Base-by-base conservation (phyloP, 2,888 invertebrate species). In the Prosopocoilus inquinatus region DNA sequence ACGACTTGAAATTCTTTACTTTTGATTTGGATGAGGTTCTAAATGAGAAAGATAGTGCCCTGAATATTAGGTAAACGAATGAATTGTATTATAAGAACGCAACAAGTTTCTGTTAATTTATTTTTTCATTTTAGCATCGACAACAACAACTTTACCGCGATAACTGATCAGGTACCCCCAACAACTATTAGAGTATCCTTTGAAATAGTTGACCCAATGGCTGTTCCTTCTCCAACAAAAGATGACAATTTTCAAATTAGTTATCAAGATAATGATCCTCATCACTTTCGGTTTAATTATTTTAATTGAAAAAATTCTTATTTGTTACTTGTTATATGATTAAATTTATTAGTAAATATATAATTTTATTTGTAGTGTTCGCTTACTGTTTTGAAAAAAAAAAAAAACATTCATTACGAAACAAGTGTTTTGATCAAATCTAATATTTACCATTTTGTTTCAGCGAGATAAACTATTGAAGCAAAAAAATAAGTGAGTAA, bases 1-100 rank as follows among this genome's bases (percentile, higher is more conserved):
- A 75, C 13, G 78, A 74, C 1, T 62, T 81, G 8, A 63, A 67
- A 11, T 79, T 82, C 69, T 78, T 79, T 61, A 78, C 78, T 0
- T 59, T 82, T 20, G 69, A 72, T 0, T 63, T 70, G 28, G 63
- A 70, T 36, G 77, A 81, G 51, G 64, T 82, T 16, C 72, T 75
- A 9, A 33, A 11, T 28, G 20, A 28, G 20, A 28, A 28, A 28
- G 7, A 28, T 28, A 28, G 7, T 28, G 20, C 20, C 20, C 20
- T 28, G 20, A 28, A 28, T 28, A 28, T 28, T 28, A 28, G 20
- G 20, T 28, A 28, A 5, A 28, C 20, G 20, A 28, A 28, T 28
- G 7, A 5, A 1, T 7, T 28, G 5, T 9, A 15, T 41, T 9
- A 15, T 41, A 15, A 15, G 38, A 11, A 38, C 4, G 11, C 2